These are phyloP conservation scores for Clarias magur DNA, from an alignment of 2,113 vertebrate species.

Conservation along the genomic window DNA sequence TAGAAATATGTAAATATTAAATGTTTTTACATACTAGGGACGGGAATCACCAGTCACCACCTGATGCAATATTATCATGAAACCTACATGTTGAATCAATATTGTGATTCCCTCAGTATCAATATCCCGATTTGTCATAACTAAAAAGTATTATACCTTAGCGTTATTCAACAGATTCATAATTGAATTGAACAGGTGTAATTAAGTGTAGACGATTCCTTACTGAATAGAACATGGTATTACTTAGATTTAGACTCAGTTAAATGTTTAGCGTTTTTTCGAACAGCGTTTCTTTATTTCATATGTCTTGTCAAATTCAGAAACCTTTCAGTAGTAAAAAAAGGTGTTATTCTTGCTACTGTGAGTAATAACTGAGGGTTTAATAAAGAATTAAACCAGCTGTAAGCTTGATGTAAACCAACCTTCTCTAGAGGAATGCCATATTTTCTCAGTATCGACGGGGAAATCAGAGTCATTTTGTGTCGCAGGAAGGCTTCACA, in stretches of 20 bases:
- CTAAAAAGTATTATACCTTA: no score
- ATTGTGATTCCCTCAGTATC: no score
- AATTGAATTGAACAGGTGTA: no score
- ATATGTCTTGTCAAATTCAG: background rate
- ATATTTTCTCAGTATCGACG: conserved; percentile 93
- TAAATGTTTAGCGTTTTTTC: background rate
- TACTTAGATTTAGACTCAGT: background rate
- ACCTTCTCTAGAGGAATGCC: conserved; percentile 97
- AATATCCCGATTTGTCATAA: no score
- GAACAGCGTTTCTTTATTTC: background rate
- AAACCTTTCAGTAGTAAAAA: background rate
- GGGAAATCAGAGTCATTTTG: conserved; percentile 98
- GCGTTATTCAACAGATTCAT: no score
- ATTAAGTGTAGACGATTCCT: no score
- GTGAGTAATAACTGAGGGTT: background rate
- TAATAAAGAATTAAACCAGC: background rate
- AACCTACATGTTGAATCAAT: no score
- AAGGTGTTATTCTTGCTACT: background rate
- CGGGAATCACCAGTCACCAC: no score
- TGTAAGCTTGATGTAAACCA: background rate
- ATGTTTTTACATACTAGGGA: no score
- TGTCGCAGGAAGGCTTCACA: conserved; percentile 97
- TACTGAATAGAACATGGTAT: background rate
- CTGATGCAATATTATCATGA: no score
- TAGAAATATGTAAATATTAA: background rate